Evolutionary conservation across 2,113 vertebrate genomes (phyloP).

Genomic region (Pluvianellus socialis): DNA sequence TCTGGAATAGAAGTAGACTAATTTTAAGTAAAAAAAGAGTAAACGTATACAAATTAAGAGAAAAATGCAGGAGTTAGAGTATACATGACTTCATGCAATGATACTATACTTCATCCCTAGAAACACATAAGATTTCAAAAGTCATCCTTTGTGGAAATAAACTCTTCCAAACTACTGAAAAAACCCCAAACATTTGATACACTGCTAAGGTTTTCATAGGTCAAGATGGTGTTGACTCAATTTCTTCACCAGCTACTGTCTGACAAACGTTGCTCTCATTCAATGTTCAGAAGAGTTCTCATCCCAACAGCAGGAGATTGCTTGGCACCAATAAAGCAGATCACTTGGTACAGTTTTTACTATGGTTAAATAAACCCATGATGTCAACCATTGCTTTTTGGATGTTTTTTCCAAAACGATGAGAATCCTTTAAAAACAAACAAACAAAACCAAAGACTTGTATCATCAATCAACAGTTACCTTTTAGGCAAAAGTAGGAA

Average conservation of each 20-base stretch:
- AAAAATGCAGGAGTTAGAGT: background rate
- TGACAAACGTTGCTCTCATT: constrained; percentile 17
- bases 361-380: constrained; percentile 76
- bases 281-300: background rate
- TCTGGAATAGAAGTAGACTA: background rate
- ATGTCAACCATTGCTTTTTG: constrained; percentile 87
- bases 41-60: background rate
- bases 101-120: background rate
- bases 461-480: background rate
- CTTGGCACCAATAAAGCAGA: background rate
- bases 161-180: background rate
- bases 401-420: constrained; percentile 88
- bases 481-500: background rate
- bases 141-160: constrained; percentile 9
- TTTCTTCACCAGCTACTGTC: background rate
- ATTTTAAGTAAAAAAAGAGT: background rate
- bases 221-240: background rate
- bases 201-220: background rate
- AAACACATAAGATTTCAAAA: background rate
- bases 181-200: background rate
- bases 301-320: background rate
- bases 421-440: constrained; percentile 83
- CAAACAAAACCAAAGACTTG: background rate
- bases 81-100: background rate
- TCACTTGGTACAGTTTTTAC: constrained; percentile 82